Evolutionary conservation across 2,888 invertebrate genomes (phyloP).

Genomic region (Omphaloscelis lunosa): DNA sequence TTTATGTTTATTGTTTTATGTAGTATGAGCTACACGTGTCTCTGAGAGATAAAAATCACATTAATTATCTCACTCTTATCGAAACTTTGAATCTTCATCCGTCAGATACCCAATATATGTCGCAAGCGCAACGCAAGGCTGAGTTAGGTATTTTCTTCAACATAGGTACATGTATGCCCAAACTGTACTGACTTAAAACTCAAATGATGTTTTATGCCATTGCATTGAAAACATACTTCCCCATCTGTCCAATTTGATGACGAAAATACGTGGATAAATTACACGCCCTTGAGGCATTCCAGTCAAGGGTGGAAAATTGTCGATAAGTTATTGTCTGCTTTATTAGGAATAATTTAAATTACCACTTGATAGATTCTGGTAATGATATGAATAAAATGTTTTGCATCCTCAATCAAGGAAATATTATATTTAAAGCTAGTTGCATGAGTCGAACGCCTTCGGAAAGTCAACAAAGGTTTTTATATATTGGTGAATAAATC

Average conservation of each 20-base stretch:
- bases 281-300: slow-evolving; percentile 25
- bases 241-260: background rate
- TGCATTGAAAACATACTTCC: background rate
- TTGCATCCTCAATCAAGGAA: background rate
- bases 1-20: slow-evolving; percentile 14
- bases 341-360: background rate
- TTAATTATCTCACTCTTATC: background rate
- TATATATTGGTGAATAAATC: slow-evolving; percentile 16
- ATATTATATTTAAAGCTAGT: background rate
- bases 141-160: background rate
- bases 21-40: background rate
- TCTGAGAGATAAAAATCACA: background rate
- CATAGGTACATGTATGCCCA: background rate
- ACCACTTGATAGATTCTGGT: too few relatives aligned
- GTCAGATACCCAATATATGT: background rate
- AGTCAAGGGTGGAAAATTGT: background rate
- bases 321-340: background rate
- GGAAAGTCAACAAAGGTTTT: slow-evolving; percentile 6
- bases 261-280: slow-evolving; percentile 2
- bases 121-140: background rate
- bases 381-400: background rate
- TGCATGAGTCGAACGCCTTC: slow-evolving; percentile 16
- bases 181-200: background rate
- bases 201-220: background rate
- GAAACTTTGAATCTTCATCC: background rate